Base-by-base conservation (phyloP, 2,797 vertebrate genomes). In the Pseudomugil tenellus region DNA sequence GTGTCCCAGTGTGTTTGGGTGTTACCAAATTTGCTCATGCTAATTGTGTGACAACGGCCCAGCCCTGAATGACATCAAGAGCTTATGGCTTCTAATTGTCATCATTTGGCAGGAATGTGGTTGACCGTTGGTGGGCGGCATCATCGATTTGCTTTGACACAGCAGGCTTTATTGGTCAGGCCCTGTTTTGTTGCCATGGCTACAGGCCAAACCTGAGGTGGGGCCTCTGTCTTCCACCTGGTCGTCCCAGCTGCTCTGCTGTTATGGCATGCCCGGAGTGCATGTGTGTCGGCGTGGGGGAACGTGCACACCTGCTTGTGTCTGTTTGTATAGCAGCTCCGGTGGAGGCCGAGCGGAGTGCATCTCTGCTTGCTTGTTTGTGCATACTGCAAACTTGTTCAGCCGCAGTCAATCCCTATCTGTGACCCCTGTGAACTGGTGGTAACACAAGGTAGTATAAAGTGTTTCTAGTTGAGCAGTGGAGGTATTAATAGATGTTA, bases 141-240 rank as follows among this genome's bases (percentile, higher is more conserved):
- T 89, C 79, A 81, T 87, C 77, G 82, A 77, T n/a, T 52, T 51
- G 57, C 56, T 63, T 55, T 34, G 72, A 83, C 79, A 81, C 63
- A 52, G 67, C 41, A 70, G 67, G 73, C 58, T 70, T 84, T 81
- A 72, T 84, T 81, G 76, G 76, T 70, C 25, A 28, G 62, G 66
- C 52, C 64, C 79, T 37, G 73, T 87, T 86, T 81, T 83, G 83
- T 89, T 74, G 32, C 73, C 43, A 54, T 79, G 87, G 88, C 79
- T 57, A 82, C 72, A 6, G 57, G 82, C 85, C 87, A 84, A 88
- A 78, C 62, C 84, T 81, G 80, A 85, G 87, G 87, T 49, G 69
- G 78, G 79, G 79, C 79, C 82, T 87, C 82, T 82, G 86, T 81
- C 83, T 66, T 70, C 81, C 84, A 86, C 87, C 81, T 90, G 89